Evolutionary conservation across 2,888 invertebrate genomes (phyloP).

Genomic region (Tachystola acroxantha): DNA sequence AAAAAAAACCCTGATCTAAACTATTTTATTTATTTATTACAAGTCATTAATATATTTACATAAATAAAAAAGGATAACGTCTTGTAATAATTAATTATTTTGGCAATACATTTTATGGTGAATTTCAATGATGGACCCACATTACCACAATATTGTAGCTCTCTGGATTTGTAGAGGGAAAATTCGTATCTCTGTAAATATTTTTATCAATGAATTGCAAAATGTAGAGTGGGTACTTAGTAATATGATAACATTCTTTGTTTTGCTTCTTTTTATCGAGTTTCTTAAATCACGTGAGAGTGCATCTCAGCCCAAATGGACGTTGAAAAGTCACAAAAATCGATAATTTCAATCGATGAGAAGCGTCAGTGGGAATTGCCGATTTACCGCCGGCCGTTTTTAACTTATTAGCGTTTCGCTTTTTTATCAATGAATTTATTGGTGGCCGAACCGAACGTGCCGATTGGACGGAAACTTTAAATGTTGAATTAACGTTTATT

Average conservation of each 20-base stretch:
- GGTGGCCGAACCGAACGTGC: conserved; percentile 43
- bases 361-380: conserved; percentile 24
- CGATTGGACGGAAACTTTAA: conserved; percentile 48
- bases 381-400: conserved; percentile 38
- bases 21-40: too few relatives aligned
- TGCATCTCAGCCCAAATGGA: conserved; percentile 13
- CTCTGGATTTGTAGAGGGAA: too few relatives aligned
- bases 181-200: too few relatives aligned
- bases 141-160: too few relatives aligned
- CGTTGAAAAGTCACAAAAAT: conserved; percentile 19
- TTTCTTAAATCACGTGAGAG: neutral
- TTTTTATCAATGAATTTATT: conserved; percentile 71
- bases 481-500: conserved; percentile 60
- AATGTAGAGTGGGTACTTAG: too few relatives aligned
- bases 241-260: neutral
- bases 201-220: too few relatives aligned
- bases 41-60: neutral
- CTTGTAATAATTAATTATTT: too few relatives aligned
- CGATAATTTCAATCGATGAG: conserved; percentile 23
- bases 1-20: too few relatives aligned
- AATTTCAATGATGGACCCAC: too few relatives aligned
- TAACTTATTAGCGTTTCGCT: conserved; percentile 57
- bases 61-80: too few relatives aligned
- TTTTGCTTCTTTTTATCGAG: neutral
- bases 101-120: too few relatives aligned